Base-by-base conservation (phyloP, 2,888 invertebrate species). In the Noctuana brunneofusca region DNA sequence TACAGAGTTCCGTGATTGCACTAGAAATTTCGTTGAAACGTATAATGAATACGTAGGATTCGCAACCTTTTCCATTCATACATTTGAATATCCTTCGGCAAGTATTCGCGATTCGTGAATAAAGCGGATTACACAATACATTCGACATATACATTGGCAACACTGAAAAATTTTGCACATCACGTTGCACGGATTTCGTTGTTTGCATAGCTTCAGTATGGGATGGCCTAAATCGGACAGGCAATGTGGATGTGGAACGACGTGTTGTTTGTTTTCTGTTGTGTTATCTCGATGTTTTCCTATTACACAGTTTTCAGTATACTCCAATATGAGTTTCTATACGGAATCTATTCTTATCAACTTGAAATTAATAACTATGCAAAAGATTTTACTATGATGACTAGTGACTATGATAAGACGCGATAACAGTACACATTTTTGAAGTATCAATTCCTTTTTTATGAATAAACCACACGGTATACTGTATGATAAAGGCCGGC, bases 81-180 rank as follows among this genome's bases (percentile, higher is more conserved):
- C 27, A 43, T 55, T 43, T 55, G 41, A 55, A 56, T 55, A 55
- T 43, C 41, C 52, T 24, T 30, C 11, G 20, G 52, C 50, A 59
- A 59, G 52, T 59, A 52, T 53, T 30, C 52, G 22, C 43, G 52
- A 46, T 46, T 35, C 38, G 38, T 22, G 22, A 46, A 46, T 60
- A 54, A 60, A 46, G 53, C 59, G 59, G 52, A 58, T 53, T 41
- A 52, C 43, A 59, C 59, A 53, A 59, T 59, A 53, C 59, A 32
- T 59, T 46, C 52, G 41, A 53, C 53, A 16, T 53, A 32, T 32
- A 46, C 32, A 32, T 30, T 48, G 53, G 53, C 18, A 53, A 53
- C 53, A 59, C 53, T 59, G 58, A 59, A 59, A 52, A 59, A 53
- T 59, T 41, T 52, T 20, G 43, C 32, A 30, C 43, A 59, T 59